Evolutionary conservation across 2,797 vertebrate species (phyloP), one percentile per base, ranked within the genome.

Genomic region (Takifugu ocellatus): DNA sequence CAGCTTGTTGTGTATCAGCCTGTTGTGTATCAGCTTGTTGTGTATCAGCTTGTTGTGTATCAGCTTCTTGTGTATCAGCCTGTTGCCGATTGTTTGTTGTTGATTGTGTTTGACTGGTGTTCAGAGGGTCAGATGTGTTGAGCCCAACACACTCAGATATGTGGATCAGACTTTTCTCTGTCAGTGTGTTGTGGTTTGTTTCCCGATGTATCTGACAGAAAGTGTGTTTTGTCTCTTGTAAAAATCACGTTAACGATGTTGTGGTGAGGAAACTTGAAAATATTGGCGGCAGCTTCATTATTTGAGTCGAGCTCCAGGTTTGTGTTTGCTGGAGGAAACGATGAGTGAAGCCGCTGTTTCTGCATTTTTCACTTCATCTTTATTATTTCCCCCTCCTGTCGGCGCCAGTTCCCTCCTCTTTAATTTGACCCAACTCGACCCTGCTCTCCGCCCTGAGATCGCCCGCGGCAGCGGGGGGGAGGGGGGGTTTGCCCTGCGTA

Each of bases 301-400:
- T 33, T 33, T 33, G 5, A 33, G 31, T 33, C 6, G 9, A 27
- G 27, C 27, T 27, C 3, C 27, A 27, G 16, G 12, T 43, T 43
- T 43, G 16, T 43, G 42, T 43, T 33, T 33, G 31, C 31, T 6
- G 16, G 16, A 43, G 16, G 42, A 14, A 43, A 3, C 15, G 42
- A 43, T 11, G 16, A 43, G 12, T 14, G 45, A 46, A 17, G 1
- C n/a, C 24, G 45, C 17, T 46, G 45, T 17, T 46, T 24, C 16
- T 80, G 48, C 53, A 81, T 84, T 70, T 77, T 81, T 84, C 58
- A 72, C 43, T 0, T 36, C 54, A 42, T 68, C 61, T 52, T 29
- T 27, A 27, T 27, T 27, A 27, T 68, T 50, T 58, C 43, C 59
- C 63, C 42, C 43, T 2, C 16, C 56, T 47, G 58, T 14, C 51